Base-by-base conservation (phyloP, 2,113 vertebrate species). In the Cynopterus brachyotis region DNA sequence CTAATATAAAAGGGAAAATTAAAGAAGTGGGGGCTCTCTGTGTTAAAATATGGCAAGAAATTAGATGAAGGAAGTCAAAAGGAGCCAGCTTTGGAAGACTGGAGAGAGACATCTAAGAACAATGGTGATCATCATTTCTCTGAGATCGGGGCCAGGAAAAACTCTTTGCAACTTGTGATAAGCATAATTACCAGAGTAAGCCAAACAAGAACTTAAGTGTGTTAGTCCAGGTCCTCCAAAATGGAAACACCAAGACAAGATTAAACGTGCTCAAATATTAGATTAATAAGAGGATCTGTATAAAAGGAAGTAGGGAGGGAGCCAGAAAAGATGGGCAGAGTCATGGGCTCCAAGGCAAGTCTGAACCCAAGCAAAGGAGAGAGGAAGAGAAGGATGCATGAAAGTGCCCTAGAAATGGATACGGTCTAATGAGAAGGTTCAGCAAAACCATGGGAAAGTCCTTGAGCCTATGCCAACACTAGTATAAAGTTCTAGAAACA, bases 401-500 rank as follows among this genome's bases (percentile, higher is more conserved):
- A 35, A 50, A 87, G 15, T 37, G 32, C 47, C 55, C 5, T 9
- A 24, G 45, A 16, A 59, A 9, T 17, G 37, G 3, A 26, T 28
- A 1, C 26, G n/a, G 24, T 24, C 30, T 81, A 45, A 40, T 0
- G 16, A 42, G 16, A 42, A n/a, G 15, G 11, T 5, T 73, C 20
- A 50, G 1, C 16, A 88, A 67, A 87, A 45, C 42, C 64, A 53
- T n/a, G 28, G 19, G 69, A 22, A 62, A 55, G 59, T 20, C 32
- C 47, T 12, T 2, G 35, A 55, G 40, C 24, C 75, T 60, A 26
- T 19, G 9, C 3, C 40, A 11, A 47, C n/a, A 22, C 20, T 3
- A 2, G 24, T 2, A 42, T 16, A 3, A 5, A 26, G n/a, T 19
- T 42, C 57, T 6, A 0, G 8, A 35, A 82, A 47, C 0, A 40